phyloP scores from a whole-genome alignment of 2,113 vertebrate genomes.

The Fukomys damarensis region DNA sequence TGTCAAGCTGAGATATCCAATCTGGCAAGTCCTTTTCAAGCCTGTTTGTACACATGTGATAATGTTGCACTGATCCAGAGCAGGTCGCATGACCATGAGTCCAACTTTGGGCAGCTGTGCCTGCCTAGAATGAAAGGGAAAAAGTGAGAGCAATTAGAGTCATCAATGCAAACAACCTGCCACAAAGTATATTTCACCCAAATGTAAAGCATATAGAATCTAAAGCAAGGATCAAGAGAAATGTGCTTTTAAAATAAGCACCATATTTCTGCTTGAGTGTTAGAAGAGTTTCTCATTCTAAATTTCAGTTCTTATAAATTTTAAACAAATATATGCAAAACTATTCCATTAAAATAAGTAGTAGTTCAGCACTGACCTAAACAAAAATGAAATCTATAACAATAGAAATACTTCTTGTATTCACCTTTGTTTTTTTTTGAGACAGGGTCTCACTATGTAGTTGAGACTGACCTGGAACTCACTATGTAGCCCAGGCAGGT shows the following conservation, averaged over 20 bases:
- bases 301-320: conserved; percentile 1
- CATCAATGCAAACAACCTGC: not conserved
- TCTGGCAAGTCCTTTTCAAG: not conserved
- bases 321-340: conserved; percentile 34
- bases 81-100: not conserved
- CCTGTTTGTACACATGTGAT: not conserved
- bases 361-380: not conserved
- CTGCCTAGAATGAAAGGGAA: not conserved
- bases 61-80: not conserved
- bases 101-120: not conserved
- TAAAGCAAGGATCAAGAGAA: conserved; percentile 22
- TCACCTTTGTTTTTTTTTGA: not conserved
- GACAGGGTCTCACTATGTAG: too few species aligned
- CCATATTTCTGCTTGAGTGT: not conserved
- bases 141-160: not conserved
- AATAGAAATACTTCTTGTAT: not conserved
- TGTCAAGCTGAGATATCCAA: not conserved
- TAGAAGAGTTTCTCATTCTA: not conserved
- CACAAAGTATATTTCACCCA: not conserved
- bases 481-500: too few species aligned
- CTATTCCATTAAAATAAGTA: conserved; percentile 19
- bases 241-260: not conserved
- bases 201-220: not conserved
- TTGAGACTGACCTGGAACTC: too few species aligned
- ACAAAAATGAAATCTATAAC: not conserved